Conservation (phyloP, 2,113 vertebrate genomes). For the Hiodon alosoides region DNA sequence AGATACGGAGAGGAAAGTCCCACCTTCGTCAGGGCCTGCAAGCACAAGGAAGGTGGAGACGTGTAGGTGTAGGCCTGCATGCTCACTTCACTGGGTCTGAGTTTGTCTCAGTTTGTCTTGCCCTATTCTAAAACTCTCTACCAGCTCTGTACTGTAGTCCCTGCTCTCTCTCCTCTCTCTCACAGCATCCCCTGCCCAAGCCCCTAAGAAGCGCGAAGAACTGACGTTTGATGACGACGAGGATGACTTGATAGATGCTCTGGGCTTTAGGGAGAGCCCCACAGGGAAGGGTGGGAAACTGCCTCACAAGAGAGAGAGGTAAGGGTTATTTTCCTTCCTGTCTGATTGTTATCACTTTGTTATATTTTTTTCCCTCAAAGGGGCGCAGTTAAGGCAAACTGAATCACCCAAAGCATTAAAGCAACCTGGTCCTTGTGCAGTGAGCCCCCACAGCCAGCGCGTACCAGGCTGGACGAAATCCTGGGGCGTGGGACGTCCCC, state of each 20-base stretch:
- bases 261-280: constrained; percentile 65
- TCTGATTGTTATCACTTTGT: background rate
- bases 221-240: constrained; percentile 67
- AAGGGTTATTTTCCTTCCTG: background rate
- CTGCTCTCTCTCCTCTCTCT: constrained; percentile 30
- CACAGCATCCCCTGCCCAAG: constrained; percentile 36
- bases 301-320: constrained; percentile 50
- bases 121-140: background rate
- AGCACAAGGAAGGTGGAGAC: constrained; percentile 40
- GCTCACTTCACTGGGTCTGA: background rate
- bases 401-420: background rate
- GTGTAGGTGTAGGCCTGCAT: constrained; percentile 40
- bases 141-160: background rate
- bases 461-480: constrained; percentile 75
- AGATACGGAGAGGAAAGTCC: constrained; percentile 30
- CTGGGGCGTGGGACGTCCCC: constrained; percentile 61
- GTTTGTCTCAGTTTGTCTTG: constrained; percentile 3
- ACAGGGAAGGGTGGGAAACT: constrained; percentile 43
- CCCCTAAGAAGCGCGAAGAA: constrained; percentile 49
- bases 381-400: background rate
- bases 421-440: constrained; percentile 30
- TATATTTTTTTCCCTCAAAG: background rate
- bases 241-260: constrained; percentile 71
- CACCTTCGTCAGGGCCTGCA: constrained; percentile 31
- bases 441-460: constrained; percentile 59